A percentile compares a stretch with the other conserved stretches of the same genome.
These are phyloP conservation scores for Gnathonemus longibarbis DNA, from an alignment of 2,113 vertebrate genomes.

Conservation along the genomic window DNA sequence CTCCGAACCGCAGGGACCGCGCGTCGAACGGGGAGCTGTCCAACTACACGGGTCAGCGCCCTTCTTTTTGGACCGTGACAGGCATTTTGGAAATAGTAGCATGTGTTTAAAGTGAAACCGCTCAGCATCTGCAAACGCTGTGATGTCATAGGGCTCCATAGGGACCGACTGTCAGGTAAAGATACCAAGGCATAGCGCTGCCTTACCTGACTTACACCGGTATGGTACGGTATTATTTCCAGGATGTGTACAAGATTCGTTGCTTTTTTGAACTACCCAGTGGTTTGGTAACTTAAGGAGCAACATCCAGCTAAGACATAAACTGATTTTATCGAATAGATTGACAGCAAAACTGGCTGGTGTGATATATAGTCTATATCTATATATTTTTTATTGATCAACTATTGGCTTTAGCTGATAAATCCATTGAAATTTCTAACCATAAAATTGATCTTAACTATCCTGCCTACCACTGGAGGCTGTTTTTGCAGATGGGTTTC, in stretches of 20 bases:
- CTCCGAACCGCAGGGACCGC: background rate
- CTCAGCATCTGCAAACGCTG: background rate
- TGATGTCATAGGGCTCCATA: background rate
- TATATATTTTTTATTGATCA: constrained; percentile 1
- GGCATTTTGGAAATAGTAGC: background rate
- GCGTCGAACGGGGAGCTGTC: background rate
- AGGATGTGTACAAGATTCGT: background rate
- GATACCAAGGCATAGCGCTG: background rate
- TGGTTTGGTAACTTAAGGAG: background rate
- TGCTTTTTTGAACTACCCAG: background rate
- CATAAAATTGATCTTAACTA: background rate
- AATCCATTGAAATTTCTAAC: background rate
- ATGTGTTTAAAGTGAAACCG: background rate
- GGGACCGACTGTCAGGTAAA: background rate
- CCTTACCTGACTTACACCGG: background rate
- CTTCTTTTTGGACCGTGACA: background rate
- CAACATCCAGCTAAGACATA: background rate
- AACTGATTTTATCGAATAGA: background rate
- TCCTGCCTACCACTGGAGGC: background rate
- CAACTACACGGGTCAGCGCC: background rate
- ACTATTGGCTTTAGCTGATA: background rate
- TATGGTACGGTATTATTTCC: background rate
- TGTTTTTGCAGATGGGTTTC: background rate
- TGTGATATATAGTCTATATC: background rate
- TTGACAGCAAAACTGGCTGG: background rate